Evolutionary conservation across 2,113 vertebrate species (phyloP).

Genomic region (Chamaetylas fuelleborni): DNA sequence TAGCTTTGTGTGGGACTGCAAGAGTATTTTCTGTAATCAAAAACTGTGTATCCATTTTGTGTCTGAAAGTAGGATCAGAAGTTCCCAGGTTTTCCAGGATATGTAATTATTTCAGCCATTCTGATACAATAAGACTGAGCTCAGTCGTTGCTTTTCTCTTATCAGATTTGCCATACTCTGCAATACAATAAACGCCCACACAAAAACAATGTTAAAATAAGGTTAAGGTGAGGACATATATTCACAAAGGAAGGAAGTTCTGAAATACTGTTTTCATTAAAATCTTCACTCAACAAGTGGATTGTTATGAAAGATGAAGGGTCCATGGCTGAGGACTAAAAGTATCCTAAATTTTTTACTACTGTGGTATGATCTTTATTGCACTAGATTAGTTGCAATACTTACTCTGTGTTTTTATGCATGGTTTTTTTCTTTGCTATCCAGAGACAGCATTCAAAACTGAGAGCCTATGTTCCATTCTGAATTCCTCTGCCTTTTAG

Average conservation of each 20-base stretch:
- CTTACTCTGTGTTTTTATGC: neutral
- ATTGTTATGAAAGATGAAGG: conserved; percentile 48
- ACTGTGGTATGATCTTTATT: neutral
- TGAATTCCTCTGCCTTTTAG: neutral
- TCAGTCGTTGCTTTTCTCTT: conserved; percentile 68
- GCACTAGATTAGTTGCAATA: neutral
- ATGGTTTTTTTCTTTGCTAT: neutral
- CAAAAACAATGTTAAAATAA: conserved; percentile 74
- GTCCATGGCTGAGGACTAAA: neutral
- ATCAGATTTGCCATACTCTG: conserved; percentile 71
- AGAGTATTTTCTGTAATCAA: conserved; percentile 15
- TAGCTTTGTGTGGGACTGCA: conserved; percentile 10
- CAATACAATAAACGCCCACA: conserved; percentile 66
- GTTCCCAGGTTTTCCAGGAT: conserved; percentile 70
- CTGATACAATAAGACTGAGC: conserved; percentile 62
- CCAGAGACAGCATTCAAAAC: neutral
- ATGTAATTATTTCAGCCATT: conserved; percentile 53
- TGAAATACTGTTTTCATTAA: conserved; percentile 73
- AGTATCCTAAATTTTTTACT: conserved; percentile 23
- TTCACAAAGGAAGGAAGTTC: conserved; percentile 77
- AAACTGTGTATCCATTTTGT: conserved; percentile 13
- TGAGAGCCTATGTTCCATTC: neutral
- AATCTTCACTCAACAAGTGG: conserved; percentile 53
- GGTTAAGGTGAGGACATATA: conserved; percentile 66
- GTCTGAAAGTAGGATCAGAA: conserved; percentile 51